Evolutionary conservation across 2,797 vertebrate species (phyloP), one percentile per base, ranked within the genome.

Genomic region (Amblyopsis hoosieri): DNA sequence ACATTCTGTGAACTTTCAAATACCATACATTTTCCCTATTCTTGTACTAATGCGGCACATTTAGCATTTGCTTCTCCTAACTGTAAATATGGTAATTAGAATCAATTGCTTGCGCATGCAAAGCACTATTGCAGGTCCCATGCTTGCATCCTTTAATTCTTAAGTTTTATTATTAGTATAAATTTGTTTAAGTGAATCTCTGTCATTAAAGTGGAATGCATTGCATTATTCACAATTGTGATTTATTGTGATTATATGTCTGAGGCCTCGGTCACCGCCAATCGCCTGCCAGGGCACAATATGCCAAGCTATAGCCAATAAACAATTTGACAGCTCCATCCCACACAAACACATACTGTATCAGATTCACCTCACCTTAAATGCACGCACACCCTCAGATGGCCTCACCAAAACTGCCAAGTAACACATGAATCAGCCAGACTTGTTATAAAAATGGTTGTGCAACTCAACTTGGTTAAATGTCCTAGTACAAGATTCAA

Each of bases 391-490:
- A 75, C 74, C 60, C 60, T 62, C 55, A 67, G 54, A 71, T 48
- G 86, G 89, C 55, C 66, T 0, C 15, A 72, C 67, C 79, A 86
- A 84, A 87, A 82, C 86, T 88, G 85, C 81, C 33, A 58, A 62
- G 68, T 48, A 76, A 66, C 80, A 69, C 73, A 89, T 84, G 78
- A 90, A 89, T 89, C 85, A 85, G 82, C 82, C 78, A 79, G 48
- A 65, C 60, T 29, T 4, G 69, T 76, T 72, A 70, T 66, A 80
- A 59, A 29, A 46, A 55, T 62, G 72, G 61, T 78, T 52, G 68
- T 87, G 23, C 23, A 29, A 29, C 23, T 29, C 23, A 29, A 29
- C 23, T 29, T 29, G 37, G 37, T 42, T 42, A 42, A 42, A 42
- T 9, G 7, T 42, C 37, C 9, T 8, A 42, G 37, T 8, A 42